Evolutionary conservation across 1,140 invertebrate species (phyloP).

Genomic region (Aphidius gifuensis): DNA sequence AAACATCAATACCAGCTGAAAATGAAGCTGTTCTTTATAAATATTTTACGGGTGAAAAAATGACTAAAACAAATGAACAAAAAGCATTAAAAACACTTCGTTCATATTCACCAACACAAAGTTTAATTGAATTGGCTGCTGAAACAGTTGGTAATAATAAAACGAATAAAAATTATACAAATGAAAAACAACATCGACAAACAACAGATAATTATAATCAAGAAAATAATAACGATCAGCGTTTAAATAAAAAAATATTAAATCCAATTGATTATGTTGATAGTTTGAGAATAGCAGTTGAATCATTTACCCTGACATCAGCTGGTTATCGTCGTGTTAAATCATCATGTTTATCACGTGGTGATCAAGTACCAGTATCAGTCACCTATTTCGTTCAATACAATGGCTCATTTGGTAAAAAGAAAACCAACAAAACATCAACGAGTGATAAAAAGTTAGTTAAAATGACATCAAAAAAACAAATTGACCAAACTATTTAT

Average conservation of each 20-base stretch:
- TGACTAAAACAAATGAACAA: constrained; percentile 36
- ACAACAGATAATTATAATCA: constrained; percentile 5
- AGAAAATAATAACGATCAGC: not conserved
- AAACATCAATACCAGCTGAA: constrained; percentile 18
- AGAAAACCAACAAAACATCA: constrained; percentile 33
- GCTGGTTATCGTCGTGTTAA: constrained; percentile 46
- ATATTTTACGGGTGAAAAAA: constrained; percentile 38
- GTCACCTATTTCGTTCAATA: constrained; percentile 46
- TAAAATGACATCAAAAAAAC: constrained; percentile 41
- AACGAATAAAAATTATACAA: not conserved
- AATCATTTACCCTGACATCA: constrained; percentile 39
- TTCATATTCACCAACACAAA: constrained; percentile 36
- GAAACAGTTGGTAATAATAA: constrained; percentile 23
- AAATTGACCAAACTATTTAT: constrained; percentile 39
- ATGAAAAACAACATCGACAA: constrained; percentile 17
- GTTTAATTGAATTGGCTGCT: constrained; percentile 36
- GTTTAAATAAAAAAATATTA: constrained; percentile 24
- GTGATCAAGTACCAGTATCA: constrained; percentile 32
- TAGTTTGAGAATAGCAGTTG: constrained; percentile 39
- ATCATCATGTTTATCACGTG: constrained; percentile 40
- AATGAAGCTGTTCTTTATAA: constrained; percentile 35
- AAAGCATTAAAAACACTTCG: constrained; percentile 41
- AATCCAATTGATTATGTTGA: constrained; percentile 35
- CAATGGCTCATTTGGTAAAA: constrained; percentile 33
- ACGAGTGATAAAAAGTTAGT: constrained; percentile 29